Evolutionary conservation across 2,888 invertebrate genomes (phyloP).

Genomic region (Athalia rosae): DNA sequence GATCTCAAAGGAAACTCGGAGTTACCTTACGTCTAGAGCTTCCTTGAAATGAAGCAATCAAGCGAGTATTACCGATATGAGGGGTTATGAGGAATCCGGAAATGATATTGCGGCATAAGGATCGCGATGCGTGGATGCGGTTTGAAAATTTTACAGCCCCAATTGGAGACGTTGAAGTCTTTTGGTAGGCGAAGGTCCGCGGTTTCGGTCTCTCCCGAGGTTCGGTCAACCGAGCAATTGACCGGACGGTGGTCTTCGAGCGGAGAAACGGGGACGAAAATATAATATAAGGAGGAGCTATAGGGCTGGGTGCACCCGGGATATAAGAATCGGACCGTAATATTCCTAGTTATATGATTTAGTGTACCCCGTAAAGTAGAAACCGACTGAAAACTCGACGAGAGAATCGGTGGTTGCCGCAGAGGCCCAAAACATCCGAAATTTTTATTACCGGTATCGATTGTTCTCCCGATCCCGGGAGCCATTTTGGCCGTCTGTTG

Average conservation of each 20-base stretch:
- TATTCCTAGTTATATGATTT: conserved; percentile 63
- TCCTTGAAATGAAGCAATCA: no score
- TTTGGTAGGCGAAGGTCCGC: conserved; percentile 29
- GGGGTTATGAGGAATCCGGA: neutral
- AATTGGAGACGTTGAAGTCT: conserved; percentile 7
- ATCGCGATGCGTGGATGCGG: no score
- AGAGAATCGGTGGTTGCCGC: conserved; percentile 60
- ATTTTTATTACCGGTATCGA: conserved; percentile 37
- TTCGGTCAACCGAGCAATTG: conserved; percentile 33
- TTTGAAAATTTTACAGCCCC: conserved; percentile 32
- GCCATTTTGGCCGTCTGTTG: neutral
- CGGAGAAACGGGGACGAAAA: neutral
- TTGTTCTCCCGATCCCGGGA: neutral
- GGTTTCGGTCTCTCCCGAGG: conserved; percentile 23
- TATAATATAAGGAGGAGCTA: neutral
- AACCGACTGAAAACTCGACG: conserved; percentile 45
- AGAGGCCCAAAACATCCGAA: conserved; percentile 62
- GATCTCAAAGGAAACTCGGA: no score
- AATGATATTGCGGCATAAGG: no score
- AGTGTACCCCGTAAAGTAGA: conserved; percentile 49
- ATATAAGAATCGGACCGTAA: conserved; percentile 62
- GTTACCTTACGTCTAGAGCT: no score
- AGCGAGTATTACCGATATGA: neutral
- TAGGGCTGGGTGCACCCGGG: neutral
- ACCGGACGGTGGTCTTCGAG: neutral